Percentiles rank a stretch among this genome's conserved stretches.
These are phyloP conservation scores for Pithys albifrons DNA, from an alignment of 2,113 vertebrate genomes.

Conservation along the genomic window DNA sequence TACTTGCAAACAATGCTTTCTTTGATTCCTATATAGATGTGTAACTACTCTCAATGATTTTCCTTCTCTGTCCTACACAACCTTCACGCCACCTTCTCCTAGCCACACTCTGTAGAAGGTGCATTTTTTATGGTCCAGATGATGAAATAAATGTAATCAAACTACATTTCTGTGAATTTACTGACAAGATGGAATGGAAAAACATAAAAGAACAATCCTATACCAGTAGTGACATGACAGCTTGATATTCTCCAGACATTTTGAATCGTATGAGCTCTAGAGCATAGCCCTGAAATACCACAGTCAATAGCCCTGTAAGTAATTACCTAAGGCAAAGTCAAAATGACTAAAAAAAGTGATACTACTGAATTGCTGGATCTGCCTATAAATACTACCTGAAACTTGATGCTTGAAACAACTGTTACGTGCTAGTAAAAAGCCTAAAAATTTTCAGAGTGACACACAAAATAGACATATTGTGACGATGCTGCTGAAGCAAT, in stretches of 20 bases:
- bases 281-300: background rate
- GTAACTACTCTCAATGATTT: background rate
- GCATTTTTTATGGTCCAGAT: background rate
- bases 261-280: background rate
- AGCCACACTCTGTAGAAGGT: background rate
- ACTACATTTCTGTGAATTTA: background rate
- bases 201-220: background rate
- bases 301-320: background rate
- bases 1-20: background rate
- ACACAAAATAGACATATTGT: background rate
- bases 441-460: background rate
- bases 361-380: background rate
- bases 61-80: background rate
- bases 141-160: conserved; percentile 18
- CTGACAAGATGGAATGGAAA: background rate
- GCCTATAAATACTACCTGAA: background rate
- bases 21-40: background rate
- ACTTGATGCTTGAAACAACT: background rate
- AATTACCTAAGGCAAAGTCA: background rate
- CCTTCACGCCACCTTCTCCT: background rate
- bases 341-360: background rate
- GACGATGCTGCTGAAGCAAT: background rate
- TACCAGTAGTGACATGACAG: background rate
- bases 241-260: background rate
- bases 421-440: background rate